Evolutionary conservation across 2,113 vertebrate genomes (phyloP).

Genomic region (Limnothrissa miodon): DNA sequence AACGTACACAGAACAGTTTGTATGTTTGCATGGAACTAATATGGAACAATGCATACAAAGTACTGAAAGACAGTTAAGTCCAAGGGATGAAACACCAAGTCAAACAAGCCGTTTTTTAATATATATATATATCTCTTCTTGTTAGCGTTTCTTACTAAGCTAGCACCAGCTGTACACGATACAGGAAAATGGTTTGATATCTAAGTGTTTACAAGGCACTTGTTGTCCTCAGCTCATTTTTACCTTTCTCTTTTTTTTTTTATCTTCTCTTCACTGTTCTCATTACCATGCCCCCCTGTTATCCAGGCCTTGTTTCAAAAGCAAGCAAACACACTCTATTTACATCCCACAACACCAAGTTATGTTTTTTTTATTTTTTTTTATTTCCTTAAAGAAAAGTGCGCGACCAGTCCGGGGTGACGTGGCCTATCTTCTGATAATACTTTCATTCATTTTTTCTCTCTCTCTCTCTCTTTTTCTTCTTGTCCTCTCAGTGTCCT

Average conservation of each 20-base stretch:
- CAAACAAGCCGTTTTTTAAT: conserved; percentile 70
- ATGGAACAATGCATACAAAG: conserved; percentile 85
- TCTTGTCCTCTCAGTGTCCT: conserved; percentile 16
- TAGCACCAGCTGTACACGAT: conserved; percentile 92
- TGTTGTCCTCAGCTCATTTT: conserved; percentile 58
- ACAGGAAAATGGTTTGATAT: conserved; percentile 79
- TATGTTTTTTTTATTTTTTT: background rate
- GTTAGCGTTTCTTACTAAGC: conserved; percentile 52
- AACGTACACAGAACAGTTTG: conserved; percentile 81
- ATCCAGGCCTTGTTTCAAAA: conserved; percentile 50
- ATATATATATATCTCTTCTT: conserved; percentile 34
- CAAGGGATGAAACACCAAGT: conserved; percentile 77
- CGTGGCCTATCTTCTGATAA: conserved; percentile 53
- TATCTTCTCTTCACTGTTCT: conserved; percentile 48
- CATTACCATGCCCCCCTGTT: background rate
- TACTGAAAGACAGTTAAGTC: conserved; percentile 81
- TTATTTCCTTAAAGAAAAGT: conserved; percentile 72
- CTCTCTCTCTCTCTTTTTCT: conserved; percentile 30
- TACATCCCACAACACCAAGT: conserved; percentile 40
- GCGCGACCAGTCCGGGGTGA: conserved; percentile 73
- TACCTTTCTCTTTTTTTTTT: conserved; percentile 34
- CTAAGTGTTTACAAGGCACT: conserved; percentile 97
- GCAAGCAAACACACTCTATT: conserved; percentile 51
- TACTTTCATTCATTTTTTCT: background rate
- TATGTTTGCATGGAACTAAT: conserved; percentile 78